Evolutionary conservation across 2,797 vertebrate genomes (phyloP), one percentile per base, ranked within the genome.

Genomic region (Galaxias olidus): DNA sequence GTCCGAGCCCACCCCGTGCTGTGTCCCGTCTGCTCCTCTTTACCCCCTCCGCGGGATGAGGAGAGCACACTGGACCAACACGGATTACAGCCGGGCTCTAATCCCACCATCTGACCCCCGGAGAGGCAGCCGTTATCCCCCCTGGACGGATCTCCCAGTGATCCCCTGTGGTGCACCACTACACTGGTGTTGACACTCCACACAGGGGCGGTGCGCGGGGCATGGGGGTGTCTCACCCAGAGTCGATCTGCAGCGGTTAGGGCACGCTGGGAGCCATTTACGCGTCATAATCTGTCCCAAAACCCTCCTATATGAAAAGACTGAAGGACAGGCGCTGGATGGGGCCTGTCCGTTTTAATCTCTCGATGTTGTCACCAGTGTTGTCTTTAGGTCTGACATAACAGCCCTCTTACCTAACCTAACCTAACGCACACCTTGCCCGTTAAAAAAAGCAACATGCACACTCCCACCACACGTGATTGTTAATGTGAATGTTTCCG

Each of bases 41-140:
- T 84, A 84, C 86, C 84, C 84, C 78, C 46, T 46, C 40, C 59
- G 52, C 18, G 70, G 57, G 81, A 77, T 70, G 67, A 70, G 63
- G 71, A 57, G n/a, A 30, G 43, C 48, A 44, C 48, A 62, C 60
- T 63, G 60, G 71, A 55, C 41, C 59, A 67, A 80, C 73, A 78
- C 62, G 81, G 77, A 88, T 86, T 86, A 83, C 61, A 70, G 69
- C 56, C 18, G 4, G 68, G 18, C 65, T 65, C 46, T 86, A 84
- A 87, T 87, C 80, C 81, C 78, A 76, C 80, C 75, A 84, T 79
- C 73, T 88, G 84, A 85, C 86, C 86, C 68, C 75, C 57, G 78
- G 72, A 86, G 81, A 82, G 40, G 7, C 66, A 70, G 72, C 10
- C 47, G 72, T 66, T 10, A 50, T 72, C 67, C 53, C 65, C 9